These are phyloP conservation scores for Tribolium castaneum DNA, from an alignment of 1,140 invertebrate species.

Conservation along the genomic window DNA sequence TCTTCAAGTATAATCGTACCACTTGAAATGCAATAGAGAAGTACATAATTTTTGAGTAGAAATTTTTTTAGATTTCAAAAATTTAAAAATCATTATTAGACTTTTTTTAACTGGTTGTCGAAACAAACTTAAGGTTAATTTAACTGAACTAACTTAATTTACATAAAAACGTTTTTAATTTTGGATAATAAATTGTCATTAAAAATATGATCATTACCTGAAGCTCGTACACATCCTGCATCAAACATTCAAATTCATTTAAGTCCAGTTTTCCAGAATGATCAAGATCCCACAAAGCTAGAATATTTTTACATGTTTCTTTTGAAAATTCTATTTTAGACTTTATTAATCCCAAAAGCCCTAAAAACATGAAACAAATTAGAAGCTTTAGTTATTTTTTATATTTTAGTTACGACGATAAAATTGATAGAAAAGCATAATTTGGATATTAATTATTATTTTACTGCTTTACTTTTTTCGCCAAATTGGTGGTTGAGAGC, in stretches of 20 bases:
- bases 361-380: background rate
- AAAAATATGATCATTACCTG: background rate
- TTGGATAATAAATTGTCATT: no score
- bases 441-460: no score
- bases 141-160: no score
- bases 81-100: no score
- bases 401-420: no score
- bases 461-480: background rate
- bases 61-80: no score
- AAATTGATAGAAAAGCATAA: no score
- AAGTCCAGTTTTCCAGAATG: background rate
- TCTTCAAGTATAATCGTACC: no score
- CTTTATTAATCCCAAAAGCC: background rate
- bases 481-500: background rate
- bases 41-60: no score
- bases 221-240: background rate
- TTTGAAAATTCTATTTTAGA: conserved; percentile 3
- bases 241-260: background rate
- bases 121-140: no score
- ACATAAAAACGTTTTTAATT: background rate
- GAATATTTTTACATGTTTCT: conserved; percentile 1
- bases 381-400: background rate
- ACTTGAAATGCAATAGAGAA: no score
- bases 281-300: background rate
- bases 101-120: no score